Conservation (phyloP, 2,888 invertebrate species). For the Eilema sororculum region DNA sequence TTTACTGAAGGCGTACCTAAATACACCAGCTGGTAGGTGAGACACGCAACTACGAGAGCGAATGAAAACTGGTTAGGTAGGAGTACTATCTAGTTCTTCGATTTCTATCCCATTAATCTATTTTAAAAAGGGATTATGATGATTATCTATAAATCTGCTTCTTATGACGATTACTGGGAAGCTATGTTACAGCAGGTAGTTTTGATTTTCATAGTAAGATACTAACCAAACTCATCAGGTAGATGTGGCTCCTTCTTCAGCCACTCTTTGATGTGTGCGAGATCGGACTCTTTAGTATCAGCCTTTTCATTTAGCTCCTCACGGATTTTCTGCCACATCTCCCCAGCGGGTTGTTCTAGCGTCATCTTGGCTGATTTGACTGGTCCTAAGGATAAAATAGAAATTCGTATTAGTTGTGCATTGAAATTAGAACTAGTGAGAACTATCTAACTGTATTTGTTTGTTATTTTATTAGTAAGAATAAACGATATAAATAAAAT, state of each 20-base stretch:
- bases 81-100: no score
- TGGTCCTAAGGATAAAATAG: constrained; percentile 64
- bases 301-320: constrained; percentile 91
- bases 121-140: no score
- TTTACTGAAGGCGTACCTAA: no score
- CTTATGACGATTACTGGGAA: not conserved
- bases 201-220: not conserved
- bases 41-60: no score
- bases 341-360: constrained; percentile 90
- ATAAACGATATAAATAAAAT: no score
- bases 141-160: no score
- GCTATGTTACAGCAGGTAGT: not conserved
- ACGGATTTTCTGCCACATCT: constrained; percentile 91
- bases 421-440: not conserved
- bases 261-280: constrained; percentile 90
- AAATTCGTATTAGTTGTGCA: not conserved
- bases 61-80: no score
- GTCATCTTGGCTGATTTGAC: constrained; percentile 86
- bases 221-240: constrained; percentile 86
- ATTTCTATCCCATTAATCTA: no score
- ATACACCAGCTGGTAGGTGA: no score
- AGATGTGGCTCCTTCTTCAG: constrained; percentile 89
- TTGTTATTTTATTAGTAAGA: no score
- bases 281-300: constrained; percentile 86
- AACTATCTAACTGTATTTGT: no score